Evolutionary conservation across 2,888 invertebrate species (phyloP).

Genomic region (Aspidiotus rigidus): DNA sequence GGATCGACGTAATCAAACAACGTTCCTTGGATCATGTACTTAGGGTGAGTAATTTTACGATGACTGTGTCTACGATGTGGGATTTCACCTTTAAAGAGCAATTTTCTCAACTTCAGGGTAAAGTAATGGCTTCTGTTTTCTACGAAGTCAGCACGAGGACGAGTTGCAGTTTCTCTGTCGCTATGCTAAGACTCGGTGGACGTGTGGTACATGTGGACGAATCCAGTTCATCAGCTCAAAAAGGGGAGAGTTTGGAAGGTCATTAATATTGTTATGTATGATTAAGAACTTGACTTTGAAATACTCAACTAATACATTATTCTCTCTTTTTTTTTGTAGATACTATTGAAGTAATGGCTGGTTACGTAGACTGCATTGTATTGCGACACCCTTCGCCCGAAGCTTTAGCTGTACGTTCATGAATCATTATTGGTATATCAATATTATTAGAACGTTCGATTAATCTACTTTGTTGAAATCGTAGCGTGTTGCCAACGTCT

Average conservation of each 20-base stretch:
- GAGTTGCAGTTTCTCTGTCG: slow-evolving; percentile 88
- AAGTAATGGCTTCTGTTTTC: slow-evolving; percentile 91
- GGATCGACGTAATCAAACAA: slow-evolving; percentile 72
- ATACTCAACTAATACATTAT: neutral
- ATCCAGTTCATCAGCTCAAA: slow-evolving; percentile 83
- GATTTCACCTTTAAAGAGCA: neutral
- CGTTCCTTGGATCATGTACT: slow-evolving; percentile 74
- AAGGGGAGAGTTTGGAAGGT: slow-evolving; percentile 90
- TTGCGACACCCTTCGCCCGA: slow-evolving; percentile 88
- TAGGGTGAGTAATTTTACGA: slow-evolving; percentile 45
- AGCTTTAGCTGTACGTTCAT: slow-evolving; percentile 69
- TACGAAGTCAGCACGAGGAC: slow-evolving; percentile 97
- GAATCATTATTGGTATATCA: neutral
- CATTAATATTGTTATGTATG: neutral
- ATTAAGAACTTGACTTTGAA: no score
- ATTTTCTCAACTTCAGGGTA: slow-evolving; percentile 52
- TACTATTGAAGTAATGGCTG: slow-evolving; percentile 75
- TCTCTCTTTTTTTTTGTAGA: slow-evolving; percentile 47
- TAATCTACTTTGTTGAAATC: slow-evolving; percentile 46
- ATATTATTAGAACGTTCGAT: slow-evolving; percentile 3
- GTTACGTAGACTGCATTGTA: slow-evolving; percentile 88
- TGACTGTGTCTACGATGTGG: no score
- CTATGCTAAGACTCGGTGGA: slow-evolving; percentile 94
- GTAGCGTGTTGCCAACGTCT: slow-evolving; percentile 40
- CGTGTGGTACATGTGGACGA: slow-evolving; percentile 83